Conservation (phyloP, 2,797 vertebrate genomes). For the Pachyuromys duprasi region DNA sequence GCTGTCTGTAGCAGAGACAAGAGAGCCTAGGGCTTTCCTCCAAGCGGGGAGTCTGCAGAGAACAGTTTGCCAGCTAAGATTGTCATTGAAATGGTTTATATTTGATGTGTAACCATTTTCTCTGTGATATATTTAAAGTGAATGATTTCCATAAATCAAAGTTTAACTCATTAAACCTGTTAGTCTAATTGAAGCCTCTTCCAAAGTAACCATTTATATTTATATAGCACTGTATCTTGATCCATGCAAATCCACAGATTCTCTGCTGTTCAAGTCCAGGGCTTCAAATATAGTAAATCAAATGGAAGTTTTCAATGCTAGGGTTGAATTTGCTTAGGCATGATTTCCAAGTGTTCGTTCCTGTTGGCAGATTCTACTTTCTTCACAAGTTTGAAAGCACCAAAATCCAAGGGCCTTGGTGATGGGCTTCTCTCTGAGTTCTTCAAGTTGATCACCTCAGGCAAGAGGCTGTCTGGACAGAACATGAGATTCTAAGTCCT, state of each 20-base stretch:
- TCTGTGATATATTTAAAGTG: constrained; percentile 58
- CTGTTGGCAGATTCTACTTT: neutral
- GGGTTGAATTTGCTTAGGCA: neutral
- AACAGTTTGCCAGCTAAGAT: constrained; percentile 14
- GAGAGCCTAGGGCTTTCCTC: constrained; percentile 57
- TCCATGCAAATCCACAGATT: constrained; percentile 35
- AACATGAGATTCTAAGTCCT: neutral
- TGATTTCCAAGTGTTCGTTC: constrained; percentile 52
- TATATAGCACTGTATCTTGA: constrained; percentile 19
- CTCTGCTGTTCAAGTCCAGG: neutral
- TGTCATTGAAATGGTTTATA: constrained; percentile 11
- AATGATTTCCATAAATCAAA: constrained; percentile 67
- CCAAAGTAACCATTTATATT: constrained; percentile 55
- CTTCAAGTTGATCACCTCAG: neutral
- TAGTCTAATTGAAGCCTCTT: constrained; percentile 63
- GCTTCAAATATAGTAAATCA: constrained; percentile 64
- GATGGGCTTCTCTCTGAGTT: neutral
- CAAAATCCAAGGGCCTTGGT: neutral
- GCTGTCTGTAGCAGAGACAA: constrained; percentile 52
- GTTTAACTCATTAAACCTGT: constrained; percentile 52
- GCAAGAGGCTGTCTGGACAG: neutral
- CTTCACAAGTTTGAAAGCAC: neutral
- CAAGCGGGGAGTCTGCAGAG: constrained; percentile 51
- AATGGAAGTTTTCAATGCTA: neutral
- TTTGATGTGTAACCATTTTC: constrained; percentile 46